Conservation (phyloP, 2,797 vertebrate species). For the Nannoperca australis region DNA sequence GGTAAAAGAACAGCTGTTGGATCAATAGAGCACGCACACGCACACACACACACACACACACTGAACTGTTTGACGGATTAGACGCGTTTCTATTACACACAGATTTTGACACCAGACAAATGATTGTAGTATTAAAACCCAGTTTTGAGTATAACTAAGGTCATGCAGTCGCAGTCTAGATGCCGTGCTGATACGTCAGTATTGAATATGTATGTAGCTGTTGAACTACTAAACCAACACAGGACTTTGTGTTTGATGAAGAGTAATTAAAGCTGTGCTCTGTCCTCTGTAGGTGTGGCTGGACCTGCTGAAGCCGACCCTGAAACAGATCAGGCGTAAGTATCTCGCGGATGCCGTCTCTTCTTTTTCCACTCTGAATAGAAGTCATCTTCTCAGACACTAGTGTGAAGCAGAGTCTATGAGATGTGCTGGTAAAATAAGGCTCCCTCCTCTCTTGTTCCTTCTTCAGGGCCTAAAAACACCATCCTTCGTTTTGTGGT, state of each 20-base stretch:
- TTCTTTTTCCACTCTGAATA: too few relatives aligned
- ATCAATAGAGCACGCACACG: conserved; percentile 13
- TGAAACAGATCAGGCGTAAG: conserved; percentile 95
- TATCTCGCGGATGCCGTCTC: conserved; percentile 37
- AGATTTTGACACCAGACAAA: neutral
- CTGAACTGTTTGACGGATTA: neutral
- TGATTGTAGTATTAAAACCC: neutral
- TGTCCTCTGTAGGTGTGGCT: conserved; percentile 89
- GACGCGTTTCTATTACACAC: too few relatives aligned
- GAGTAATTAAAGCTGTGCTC: neutral
- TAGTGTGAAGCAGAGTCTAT: too few relatives aligned
- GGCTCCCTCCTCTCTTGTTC: conserved; percentile 6
- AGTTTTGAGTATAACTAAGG: neutral
- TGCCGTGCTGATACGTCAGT: neutral
- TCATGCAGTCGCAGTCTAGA: neutral
- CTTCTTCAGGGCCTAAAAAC: conserved; percentile 92
- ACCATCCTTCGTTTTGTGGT: conserved; percentile 95
- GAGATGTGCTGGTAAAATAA: too few relatives aligned
- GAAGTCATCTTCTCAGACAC: too few relatives aligned
- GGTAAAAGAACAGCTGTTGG: neutral
- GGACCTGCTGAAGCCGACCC: conserved; percentile 93
- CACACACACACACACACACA: neutral
- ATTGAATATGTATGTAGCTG: neutral
- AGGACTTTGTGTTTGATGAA: neutral
- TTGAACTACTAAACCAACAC: neutral